Percentiles rank a stretch among this genome's conserved stretches.
phyloP scores from a whole-genome alignment of 23 tunicate species.

The Phallusia fumigata region DNA sequence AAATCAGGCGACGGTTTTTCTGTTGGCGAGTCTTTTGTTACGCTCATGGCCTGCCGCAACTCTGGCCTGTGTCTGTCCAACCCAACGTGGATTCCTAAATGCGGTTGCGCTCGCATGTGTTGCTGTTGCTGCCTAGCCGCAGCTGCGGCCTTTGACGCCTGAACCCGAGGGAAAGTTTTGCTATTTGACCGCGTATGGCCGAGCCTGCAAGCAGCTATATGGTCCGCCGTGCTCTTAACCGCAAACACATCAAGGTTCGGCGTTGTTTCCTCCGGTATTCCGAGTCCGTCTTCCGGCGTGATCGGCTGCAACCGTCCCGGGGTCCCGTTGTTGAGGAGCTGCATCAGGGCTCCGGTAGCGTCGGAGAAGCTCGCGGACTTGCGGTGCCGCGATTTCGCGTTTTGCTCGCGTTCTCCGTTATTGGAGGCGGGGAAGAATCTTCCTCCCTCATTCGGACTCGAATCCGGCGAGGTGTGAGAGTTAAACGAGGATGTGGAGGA shows the following conservation, averaged over 20 bases:
- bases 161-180: conserved; percentile 73
- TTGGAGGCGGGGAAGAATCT: conserved; percentile 29
- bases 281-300: conserved; percentile 8
- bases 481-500: conserved; percentile 69
- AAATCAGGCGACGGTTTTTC: conserved; percentile 11
- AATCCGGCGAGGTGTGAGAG: conserved; percentile 73
- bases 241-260: conserved; percentile 24
- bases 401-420: neutral
- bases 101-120: conserved; percentile 80
- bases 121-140: conserved; percentile 27
- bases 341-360: conserved; percentile 45
- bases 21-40: neutral
- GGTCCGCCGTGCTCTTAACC: conserved; percentile 34
- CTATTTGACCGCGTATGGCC: conserved; percentile 51
- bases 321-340: conserved; percentile 28
- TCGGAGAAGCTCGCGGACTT: conserved; percentile 76
- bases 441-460: conserved; percentile 38
- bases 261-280: neutral
- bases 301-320: conserved; percentile 4
- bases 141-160: conserved; percentile 21
- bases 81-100: conserved; percentile 47
- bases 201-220: conserved; percentile 41
- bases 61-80: conserved; percentile 79
- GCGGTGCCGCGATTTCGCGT: conserved; percentile 15
- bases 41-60: conserved; percentile 25